These are phyloP conservation scores for Bothrops alternatus DNA, from an alignment of 2,797 vertebrate genomes.

Conservation along the genomic window DNA sequence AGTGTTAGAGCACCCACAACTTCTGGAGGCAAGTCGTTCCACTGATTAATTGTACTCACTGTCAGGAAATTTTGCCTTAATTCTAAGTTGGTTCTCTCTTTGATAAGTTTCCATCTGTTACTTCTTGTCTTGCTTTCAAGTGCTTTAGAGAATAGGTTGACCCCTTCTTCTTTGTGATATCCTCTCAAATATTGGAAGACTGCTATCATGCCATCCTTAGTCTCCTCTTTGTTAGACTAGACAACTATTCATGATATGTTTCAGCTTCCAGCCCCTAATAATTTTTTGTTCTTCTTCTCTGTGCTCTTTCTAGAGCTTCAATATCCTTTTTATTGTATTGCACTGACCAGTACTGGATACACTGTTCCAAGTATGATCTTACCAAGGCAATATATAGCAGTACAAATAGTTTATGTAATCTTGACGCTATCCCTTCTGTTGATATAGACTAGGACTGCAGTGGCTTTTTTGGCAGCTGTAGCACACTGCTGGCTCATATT, in stretches of 20 bases:
- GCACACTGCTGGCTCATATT: background rate
- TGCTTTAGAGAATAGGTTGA: background rate
- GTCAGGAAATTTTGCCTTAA: background rate
- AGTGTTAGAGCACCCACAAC: background rate
- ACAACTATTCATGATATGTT: background rate
- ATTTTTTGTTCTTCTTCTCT: background rate
- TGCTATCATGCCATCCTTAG: background rate
- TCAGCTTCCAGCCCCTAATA: background rate
- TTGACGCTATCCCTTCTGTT: background rate
- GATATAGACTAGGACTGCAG: background rate
- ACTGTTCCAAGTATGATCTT: background rate
- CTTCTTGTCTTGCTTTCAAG: background rate
- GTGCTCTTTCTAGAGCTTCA: background rate
- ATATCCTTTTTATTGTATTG: background rate
- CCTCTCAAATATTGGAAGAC: background rate
- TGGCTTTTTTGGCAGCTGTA: background rate
- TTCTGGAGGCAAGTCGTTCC: background rate
- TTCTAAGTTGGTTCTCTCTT: background rate
- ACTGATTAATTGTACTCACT: background rate
- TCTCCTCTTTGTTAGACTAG: background rate
- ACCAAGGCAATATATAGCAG: background rate
- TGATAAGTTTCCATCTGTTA: background rate
- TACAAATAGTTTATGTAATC: background rate
- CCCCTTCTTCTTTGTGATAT: too few species aligned
- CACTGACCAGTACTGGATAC: background rate